These are phyloP conservation scores for Ariolimax columbianus DNA, from an alignment of 2,888 invertebrate species.

Conservation along the genomic window DNA sequence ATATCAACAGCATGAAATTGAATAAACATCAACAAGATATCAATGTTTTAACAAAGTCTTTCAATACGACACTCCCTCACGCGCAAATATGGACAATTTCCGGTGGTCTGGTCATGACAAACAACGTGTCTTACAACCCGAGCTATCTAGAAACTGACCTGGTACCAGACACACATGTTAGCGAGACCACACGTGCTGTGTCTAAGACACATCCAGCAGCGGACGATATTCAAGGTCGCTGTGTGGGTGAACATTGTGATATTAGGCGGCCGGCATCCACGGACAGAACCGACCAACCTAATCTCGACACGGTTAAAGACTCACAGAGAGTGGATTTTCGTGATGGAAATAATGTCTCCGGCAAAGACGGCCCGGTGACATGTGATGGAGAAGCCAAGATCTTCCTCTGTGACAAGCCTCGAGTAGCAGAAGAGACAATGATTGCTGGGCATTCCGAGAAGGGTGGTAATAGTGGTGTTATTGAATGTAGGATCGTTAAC, in stretches of 20 bases:
- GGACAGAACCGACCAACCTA: no score
- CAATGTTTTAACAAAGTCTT: not conserved
- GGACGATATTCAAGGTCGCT: not conserved
- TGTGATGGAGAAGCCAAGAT: not conserved
- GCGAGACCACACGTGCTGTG: not conserved
- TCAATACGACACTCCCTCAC: not conserved
- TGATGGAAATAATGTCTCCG: not conserved
- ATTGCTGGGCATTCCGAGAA: not conserved
- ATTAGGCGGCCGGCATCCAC: no score
- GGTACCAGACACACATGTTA: not conserved
- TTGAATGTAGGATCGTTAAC: not conserved
- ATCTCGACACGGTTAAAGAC: no score
- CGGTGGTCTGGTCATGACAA: not conserved
- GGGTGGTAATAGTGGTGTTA: not conserved
- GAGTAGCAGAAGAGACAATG: not conserved
- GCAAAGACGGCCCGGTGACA: not conserved
- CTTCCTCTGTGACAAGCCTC: not conserved
- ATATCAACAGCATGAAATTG: no score
- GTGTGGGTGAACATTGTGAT: no score
- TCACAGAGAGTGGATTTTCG: not conserved
- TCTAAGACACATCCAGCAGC: no score
- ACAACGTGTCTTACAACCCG: not conserved
- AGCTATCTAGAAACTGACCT: not conserved
- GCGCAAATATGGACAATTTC: not conserved
- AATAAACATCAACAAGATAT: not conserved